Evolutionary conservation across 2,113 vertebrate genomes (phyloP).

Genomic region (Hippocampus guttulatus): DNA sequence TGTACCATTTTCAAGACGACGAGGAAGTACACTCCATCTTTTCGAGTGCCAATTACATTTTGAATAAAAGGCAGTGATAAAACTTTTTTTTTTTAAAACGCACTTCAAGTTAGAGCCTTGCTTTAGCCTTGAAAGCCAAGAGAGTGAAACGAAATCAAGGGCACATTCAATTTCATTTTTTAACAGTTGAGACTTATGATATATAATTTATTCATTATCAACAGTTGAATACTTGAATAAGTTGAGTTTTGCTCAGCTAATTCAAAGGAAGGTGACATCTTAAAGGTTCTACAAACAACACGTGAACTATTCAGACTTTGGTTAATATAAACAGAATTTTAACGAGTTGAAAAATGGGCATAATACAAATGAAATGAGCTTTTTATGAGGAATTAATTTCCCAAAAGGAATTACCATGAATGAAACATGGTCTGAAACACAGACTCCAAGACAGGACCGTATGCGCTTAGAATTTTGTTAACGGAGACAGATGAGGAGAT

Average conservation of each 20-base stretch:
- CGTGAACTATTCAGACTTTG: neutral
- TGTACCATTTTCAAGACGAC: slow-evolving; percentile 58
- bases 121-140: neutral
- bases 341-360: slow-evolving; percentile 3
- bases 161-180: neutral
- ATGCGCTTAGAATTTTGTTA: slow-evolving; percentile 16
- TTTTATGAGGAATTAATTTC: no score
- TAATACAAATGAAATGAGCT: neutral
- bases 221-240: neutral
- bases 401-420: slow-evolving; percentile 17
- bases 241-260: neutral
- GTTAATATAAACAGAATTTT: neutral
- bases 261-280: neutral
- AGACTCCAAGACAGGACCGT: slow-evolving; percentile 16
- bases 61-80: slow-evolving; percentile 44
- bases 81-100: slow-evolving; percentile 4
- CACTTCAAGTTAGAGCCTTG: neutral
- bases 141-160: neutral
- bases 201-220: neutral
- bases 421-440: slow-evolving; percentile 30
- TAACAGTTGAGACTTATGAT: neutral
- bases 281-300: neutral
- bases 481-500: slow-evolving; percentile 29
- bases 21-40: slow-evolving; percentile 42
- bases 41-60: slow-evolving; percentile 55